These are phyloP conservation scores for Agapornis roseicollis DNA, from an alignment of 2,113 vertebrate genomes.

Conservation along the genomic window DNA sequence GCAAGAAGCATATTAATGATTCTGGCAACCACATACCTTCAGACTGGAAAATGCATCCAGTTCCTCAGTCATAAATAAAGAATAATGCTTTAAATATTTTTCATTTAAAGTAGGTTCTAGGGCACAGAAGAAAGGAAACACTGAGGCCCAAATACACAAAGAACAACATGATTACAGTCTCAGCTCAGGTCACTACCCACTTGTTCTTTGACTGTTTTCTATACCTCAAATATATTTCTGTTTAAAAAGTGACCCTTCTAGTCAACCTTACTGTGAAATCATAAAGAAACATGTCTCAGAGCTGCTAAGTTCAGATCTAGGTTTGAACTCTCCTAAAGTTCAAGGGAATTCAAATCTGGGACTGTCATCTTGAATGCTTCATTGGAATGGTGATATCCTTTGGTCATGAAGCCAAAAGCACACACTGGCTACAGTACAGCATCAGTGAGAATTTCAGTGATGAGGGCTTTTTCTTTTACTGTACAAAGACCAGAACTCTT, in stretches of 20 bases:
- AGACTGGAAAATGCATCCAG: not conserved
- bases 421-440: not conserved
- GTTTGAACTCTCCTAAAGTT: not conserved
- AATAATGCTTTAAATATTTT: not conserved
- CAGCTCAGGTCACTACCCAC: not conserved
- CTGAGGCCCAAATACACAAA: not conserved
- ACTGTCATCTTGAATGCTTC: not conserved
- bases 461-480: not conserved
- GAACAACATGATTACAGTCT: not conserved
- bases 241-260: not conserved
- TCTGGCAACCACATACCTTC: not conserved
- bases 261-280: not conserved
- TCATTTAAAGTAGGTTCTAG: not conserved
- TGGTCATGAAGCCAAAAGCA: not conserved
- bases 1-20: not conserved
- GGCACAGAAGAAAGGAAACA: not conserved
- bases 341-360: not conserved
- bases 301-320: not conserved
- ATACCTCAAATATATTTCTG: not conserved
- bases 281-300: not conserved
- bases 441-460: not conserved
- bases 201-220: not conserved
- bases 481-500: slow-evolving; percentile 33
- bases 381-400: not conserved
- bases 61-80: not conserved